A percentile compares a stretch with the other conserved stretches of the same genome.
Evolutionary conservation across 2,888 invertebrate genomes (phyloP).

Genomic region (Ethmia dodecea): DNA sequence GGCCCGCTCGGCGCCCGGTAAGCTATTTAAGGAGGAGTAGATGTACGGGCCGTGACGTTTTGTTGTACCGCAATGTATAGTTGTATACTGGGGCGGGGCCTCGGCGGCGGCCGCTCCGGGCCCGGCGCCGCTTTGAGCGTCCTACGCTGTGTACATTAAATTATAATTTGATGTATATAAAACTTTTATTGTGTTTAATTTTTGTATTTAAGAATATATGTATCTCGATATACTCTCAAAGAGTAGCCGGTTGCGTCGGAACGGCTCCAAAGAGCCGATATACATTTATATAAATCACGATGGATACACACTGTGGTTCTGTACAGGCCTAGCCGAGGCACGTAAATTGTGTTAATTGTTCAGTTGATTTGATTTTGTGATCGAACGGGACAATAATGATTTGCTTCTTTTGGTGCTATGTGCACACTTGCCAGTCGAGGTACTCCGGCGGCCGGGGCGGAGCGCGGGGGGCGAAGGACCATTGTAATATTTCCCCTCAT

Average conservation of each 20-base stretch:
- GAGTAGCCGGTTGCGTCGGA: slow-evolving; percentile 36
- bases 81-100: not conserved
- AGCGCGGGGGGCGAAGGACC: not conserved
- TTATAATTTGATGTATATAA: slow-evolving; percentile 71
- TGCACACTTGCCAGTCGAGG: slow-evolving; percentile 9
- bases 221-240: slow-evolving; percentile 45
- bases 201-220: slow-evolving; percentile 63
- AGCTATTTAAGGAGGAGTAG: slow-evolving; percentile 46
- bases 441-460: not conserved
- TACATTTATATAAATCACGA: slow-evolving; percentile 34
- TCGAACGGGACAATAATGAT: slow-evolving; percentile 31
- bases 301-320: slow-evolving; percentile 32
- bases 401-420: slow-evolving; percentile 22
- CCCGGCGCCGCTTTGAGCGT: not conserved
- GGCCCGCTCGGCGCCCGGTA: slow-evolving; percentile 58
- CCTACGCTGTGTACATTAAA: slow-evolving; percentile 47
- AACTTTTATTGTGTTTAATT: slow-evolving; percentile 50
- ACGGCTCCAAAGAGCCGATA: slow-evolving; percentile 21
- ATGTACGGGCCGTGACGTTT: slow-evolving; percentile 23
- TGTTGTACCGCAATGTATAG: slow-evolving; percentile 5
- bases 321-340: slow-evolving; percentile 47
- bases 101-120: not conserved
- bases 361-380: slow-evolving; percentile 20
- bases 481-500: not conserved
- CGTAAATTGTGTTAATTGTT: slow-evolving; percentile 19